phyloP scores from a whole-genome alignment of 2,113 vertebrate genomes.

The Erythrocebus patas region DNA sequence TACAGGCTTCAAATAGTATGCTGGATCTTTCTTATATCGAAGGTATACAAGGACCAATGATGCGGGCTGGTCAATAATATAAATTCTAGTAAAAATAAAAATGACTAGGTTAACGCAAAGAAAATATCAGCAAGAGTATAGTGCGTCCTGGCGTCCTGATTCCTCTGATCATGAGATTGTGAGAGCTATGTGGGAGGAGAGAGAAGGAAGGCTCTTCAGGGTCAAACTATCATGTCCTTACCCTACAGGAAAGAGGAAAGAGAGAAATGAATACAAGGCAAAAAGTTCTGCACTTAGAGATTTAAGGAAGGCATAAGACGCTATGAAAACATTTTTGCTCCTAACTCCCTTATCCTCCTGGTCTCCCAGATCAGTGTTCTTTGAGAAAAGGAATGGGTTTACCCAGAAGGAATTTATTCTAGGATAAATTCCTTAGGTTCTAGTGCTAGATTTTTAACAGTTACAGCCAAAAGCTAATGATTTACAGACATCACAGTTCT shows the following conservation, averaged over 20 bases:
- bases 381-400: background rate
- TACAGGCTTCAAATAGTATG: background rate
- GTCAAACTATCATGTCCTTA: background rate
- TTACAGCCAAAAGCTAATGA: background rate
- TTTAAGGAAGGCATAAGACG: background rate
- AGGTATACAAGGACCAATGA: background rate
- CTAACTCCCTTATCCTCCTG: background rate
- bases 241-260: background rate
- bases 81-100: background rate
- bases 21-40: background rate
- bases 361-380: background rate
- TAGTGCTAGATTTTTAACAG: constrained; percentile 6
- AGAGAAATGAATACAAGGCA: background rate
- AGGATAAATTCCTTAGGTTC: background rate
- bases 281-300: background rate
- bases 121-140: background rate
- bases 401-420: background rate
- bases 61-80: background rate
- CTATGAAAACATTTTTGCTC: background rate
- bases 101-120: background rate
- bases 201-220: background rate
- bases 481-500: background rate
- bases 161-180: background rate
- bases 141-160: background rate
- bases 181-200: background rate